These are phyloP conservation scores for Panzeria rudis DNA, from an alignment of 2,888 invertebrate species.

Conservation along the genomic window DNA sequence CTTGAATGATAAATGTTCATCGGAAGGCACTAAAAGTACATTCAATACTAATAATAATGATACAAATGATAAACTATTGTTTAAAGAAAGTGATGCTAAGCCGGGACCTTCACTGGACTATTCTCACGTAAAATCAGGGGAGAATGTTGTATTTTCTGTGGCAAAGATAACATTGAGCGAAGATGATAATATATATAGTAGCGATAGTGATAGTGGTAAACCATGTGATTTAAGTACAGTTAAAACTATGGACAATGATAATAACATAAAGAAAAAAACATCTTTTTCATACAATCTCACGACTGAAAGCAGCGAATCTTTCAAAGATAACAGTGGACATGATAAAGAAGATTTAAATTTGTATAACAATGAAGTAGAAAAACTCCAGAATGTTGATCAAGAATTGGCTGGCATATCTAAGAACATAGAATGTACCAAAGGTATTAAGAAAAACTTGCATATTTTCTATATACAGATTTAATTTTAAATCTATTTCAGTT, in stretches of 20 bases:
- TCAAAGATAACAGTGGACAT: not conserved
- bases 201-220: constrained; percentile 47
- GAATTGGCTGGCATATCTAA: not conserved
- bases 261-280: not conserved
- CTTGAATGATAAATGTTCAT: not conserved
- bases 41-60: not conserved
- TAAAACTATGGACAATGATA: not conserved
- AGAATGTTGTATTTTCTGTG: constrained; percentile 61
- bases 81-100: not conserved
- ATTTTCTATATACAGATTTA: not conserved
- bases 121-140: not conserved
- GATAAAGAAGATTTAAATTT: not conserved
- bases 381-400: not conserved
- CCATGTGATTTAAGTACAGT: constrained; percentile 13
- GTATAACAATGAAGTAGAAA: not conserved
- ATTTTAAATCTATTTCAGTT: constrained; percentile 13
- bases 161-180: constrained; percentile 50
- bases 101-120: not conserved
- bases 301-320: not conserved
- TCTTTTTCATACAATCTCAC: not conserved
- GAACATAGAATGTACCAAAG: not conserved
- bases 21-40: not conserved
- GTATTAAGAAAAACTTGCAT: not conserved
- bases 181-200: constrained; percentile 46
- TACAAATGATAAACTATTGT: not conserved